Conservation (phyloP, 2,797 vertebrate genomes). For the Myotis pilosus region DNA sequence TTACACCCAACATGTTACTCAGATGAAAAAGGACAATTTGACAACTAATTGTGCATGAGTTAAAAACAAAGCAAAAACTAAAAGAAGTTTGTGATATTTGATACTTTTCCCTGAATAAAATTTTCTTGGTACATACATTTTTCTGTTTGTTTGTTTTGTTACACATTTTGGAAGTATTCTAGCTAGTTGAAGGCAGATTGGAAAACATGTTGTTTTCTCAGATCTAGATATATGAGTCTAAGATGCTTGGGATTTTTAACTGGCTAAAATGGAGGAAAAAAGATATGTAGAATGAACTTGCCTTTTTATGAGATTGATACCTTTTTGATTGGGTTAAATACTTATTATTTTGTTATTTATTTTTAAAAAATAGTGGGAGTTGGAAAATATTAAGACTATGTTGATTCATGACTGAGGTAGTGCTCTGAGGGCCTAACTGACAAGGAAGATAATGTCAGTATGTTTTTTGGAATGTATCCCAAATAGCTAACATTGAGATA, state of each 20-base stretch:
- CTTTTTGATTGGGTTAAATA: neutral
- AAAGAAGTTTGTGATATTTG: neutral
- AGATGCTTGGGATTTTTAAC: slow-evolving; percentile 27
- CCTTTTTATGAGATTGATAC: neutral
- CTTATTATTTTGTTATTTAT: neutral
- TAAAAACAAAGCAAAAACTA: neutral
- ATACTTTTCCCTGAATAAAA: neutral
- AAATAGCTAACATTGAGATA: neutral
- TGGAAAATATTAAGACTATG: neutral
- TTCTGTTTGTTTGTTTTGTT: slow-evolving; percentile 19
- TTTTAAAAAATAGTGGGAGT: neutral
- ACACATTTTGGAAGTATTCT: slow-evolving; percentile 42
- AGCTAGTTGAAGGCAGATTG: neutral
- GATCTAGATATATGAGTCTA: neutral
- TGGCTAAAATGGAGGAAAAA: neutral
- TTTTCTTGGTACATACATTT: neutral
- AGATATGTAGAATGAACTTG: neutral
- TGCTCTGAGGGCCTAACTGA: neutral
- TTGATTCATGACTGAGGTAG: neutral
- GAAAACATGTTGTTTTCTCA: neutral
- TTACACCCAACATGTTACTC: neutral
- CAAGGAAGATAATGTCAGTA: neutral
- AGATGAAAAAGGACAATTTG: neutral
- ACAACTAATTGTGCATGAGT: neutral
- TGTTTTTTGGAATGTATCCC: neutral